phyloP scores from a whole-genome alignment of 2,888 invertebrate species.

The Apodemia duryi region DNA sequence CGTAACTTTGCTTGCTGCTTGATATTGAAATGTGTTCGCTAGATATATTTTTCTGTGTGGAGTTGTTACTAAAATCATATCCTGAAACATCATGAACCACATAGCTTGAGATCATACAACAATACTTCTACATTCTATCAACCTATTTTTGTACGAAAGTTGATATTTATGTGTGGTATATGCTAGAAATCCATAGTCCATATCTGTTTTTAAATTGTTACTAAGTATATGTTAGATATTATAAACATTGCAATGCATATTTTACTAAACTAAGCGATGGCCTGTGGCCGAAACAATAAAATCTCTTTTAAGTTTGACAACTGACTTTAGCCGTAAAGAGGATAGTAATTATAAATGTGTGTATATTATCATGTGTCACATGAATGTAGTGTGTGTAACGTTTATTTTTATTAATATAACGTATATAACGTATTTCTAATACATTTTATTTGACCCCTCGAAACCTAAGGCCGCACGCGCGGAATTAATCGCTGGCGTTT shows the following conservation, averaged over 20 bases:
- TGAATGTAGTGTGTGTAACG: too few relatives aligned
- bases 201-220: neutral
- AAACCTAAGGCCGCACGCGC: too few relatives aligned
- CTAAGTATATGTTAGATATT: neutral
- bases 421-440: too few relatives aligned
- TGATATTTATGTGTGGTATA: neutral
- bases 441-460: too few relatives aligned
- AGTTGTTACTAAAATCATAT: conserved; percentile 5
- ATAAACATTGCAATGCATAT: neutral
- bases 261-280: too few relatives aligned
- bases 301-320: too few relatives aligned
- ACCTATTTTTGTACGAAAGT: neutral
- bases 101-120: neutral
- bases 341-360: too few relatives aligned
- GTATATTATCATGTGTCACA: too few relatives aligned
- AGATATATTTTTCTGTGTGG: conserved; percentile 20
- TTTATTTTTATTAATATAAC: too few relatives aligned
- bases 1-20: neutral
- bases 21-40: conserved; percentile 18
- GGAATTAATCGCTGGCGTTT: too few relatives aligned
- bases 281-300: too few relatives aligned
- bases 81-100: neutral
- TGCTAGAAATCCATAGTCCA: neutral
- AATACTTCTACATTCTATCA: neutral
- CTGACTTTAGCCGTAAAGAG: too few relatives aligned